phyloP scores from a whole-genome alignment of 2,113 vertebrate genomes.

The Chiloscyllium plagiosum region DNA sequence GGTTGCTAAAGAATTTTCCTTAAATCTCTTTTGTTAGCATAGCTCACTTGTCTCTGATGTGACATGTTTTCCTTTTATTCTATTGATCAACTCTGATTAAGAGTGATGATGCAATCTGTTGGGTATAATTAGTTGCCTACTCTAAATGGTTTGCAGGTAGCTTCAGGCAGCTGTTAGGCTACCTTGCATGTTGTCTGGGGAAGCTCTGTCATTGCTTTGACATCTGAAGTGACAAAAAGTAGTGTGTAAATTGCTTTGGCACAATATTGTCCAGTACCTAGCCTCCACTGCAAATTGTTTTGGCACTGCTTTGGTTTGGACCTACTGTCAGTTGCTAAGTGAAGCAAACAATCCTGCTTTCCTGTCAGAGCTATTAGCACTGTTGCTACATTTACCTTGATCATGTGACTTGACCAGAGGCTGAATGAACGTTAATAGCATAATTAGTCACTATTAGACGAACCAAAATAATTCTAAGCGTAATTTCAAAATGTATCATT shows the following conservation, averaged over 20 bases:
- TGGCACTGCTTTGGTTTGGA: slow-evolving; percentile 34
- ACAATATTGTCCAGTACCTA: slow-evolving; percentile 30
- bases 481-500: slow-evolving; percentile 9
- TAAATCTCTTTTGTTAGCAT: background rate
- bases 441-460: slow-evolving; percentile 11
- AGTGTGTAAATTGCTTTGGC: slow-evolving; percentile 38
- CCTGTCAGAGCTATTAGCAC: slow-evolving; percentile 34
- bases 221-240: slow-evolving; percentile 37
- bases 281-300: slow-evolving; percentile 35
- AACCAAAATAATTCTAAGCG: background rate
- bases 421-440: slow-evolving; percentile 22
- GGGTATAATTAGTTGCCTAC: slow-evolving; percentile 37
- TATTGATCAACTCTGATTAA: slow-evolving; percentile 37
- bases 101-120: slow-evolving; percentile 38
- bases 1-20: slow-evolving; percentile 29
- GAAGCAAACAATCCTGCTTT: slow-evolving; percentile 36
- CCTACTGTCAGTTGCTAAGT: slow-evolving; percentile 30
- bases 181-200: slow-evolving; percentile 30
- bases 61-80: slow-evolving; percentile 36
- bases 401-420: slow-evolving; percentile 33
- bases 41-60: background rate
- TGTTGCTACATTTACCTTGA: slow-evolving; percentile 19
- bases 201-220: slow-evolving; percentile 36
- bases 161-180: slow-evolving; percentile 35
- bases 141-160: slow-evolving; percentile 37